phyloP scores from a whole-genome alignment of 1,140 invertebrate genomes.

The Antheraea pernyi region DNA sequence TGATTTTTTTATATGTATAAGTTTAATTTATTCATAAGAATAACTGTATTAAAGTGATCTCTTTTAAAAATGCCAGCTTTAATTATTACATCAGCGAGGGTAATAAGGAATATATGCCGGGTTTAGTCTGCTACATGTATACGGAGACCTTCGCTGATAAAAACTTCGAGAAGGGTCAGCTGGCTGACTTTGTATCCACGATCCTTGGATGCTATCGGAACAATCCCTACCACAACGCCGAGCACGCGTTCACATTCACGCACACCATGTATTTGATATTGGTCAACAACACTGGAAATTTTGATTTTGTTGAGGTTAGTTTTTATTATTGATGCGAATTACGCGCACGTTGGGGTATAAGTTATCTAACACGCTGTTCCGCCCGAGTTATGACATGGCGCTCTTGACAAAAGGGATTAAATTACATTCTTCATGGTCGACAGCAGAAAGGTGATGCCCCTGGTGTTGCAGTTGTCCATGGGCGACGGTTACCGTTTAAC shows the following conservation, averaged over 20 bases:
- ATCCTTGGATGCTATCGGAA: slow-evolving; percentile 73
- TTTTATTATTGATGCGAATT: background rate
- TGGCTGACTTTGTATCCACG: slow-evolving; percentile 73
- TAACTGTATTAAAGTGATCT: background rate
- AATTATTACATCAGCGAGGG: slow-evolving; percentile 77
- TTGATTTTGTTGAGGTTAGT: slow-evolving; percentile 74
- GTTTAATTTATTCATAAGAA: too few species aligned
- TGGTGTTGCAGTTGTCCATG: too few species aligned
- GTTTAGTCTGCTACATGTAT: slow-evolving; percentile 75
- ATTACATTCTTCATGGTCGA: too few species aligned
- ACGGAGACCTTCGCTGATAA: slow-evolving; percentile 61
- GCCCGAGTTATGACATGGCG: too few species aligned
- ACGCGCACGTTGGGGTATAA: too few species aligned
- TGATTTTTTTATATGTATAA: too few species aligned
- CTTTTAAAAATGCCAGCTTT: slow-evolving; percentile 54
- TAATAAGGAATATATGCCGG: slow-evolving; percentile 68
- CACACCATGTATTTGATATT: slow-evolving; percentile 81
- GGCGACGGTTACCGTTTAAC: too few species aligned
- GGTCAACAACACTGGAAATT: slow-evolving; percentile 65
- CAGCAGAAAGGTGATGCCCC: too few species aligned
- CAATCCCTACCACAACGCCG: slow-evolving; percentile 81
- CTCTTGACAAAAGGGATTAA: too few species aligned
- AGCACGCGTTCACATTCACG: slow-evolving; percentile 80
- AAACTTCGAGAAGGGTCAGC: slow-evolving; percentile 44
- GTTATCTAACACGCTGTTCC: too few species aligned